Conservation (phyloP, 2,888 invertebrate species). For the Drosophila villosipedis region DNA sequence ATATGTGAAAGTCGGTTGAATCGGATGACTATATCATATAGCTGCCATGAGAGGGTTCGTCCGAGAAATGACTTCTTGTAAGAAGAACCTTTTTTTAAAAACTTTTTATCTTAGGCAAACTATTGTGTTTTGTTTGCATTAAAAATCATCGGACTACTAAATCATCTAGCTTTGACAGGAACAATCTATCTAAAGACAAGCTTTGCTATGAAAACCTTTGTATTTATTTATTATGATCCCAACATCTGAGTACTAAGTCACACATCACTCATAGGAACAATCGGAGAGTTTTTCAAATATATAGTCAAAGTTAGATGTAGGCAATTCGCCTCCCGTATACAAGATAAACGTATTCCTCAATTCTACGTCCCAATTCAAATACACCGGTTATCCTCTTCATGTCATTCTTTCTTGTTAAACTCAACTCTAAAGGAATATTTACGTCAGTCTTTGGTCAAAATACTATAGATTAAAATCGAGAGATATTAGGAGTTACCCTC, state of each 20-base stretch:
- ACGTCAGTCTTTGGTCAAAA: background rate
- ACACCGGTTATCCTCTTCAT: background rate
- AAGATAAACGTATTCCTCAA: background rate
- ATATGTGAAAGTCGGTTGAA: background rate
- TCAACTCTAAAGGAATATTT: background rate
- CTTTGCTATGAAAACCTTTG: background rate
- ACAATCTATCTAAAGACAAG: background rate
- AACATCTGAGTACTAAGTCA: background rate
- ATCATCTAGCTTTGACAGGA: background rate
- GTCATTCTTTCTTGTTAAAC: background rate
- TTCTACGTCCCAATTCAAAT: background rate
- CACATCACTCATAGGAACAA: background rate
- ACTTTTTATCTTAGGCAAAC: too few relatives aligned
- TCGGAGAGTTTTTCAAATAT: background rate
- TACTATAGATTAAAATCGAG: background rate
- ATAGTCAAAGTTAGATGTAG: background rate
- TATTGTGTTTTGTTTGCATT: background rate
- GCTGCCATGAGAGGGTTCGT: background rate
- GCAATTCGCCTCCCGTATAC: background rate
- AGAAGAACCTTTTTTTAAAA: background rate
- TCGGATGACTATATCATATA: background rate
- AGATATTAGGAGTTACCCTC: background rate
- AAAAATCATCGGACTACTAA: background rate
- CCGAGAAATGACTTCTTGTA: background rate
- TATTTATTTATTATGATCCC: background rate